Evolutionary conservation across 2,797 vertebrate species (phyloP).

Genomic region (Parauchenoglanis punctatus): DNA sequence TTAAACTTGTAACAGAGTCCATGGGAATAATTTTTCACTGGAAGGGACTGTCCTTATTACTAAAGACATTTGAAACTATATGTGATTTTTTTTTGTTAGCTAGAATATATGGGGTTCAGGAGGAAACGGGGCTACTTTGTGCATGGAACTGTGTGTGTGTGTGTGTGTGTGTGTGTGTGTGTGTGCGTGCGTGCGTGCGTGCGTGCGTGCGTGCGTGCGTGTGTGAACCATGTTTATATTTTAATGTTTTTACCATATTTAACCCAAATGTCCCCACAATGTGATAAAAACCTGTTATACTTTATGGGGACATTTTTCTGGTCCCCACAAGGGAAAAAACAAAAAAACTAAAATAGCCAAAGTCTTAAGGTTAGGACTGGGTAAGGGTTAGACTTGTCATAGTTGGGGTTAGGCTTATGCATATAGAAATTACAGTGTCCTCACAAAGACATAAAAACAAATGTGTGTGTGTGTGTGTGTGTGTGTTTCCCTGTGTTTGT

Average conservation of each 20-base stretch:
- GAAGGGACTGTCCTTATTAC: neutral
- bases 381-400: too few relatives aligned
- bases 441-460: too few relatives aligned
- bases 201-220: conserved; percentile 47
- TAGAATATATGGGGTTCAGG: neutral
- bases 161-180: conserved; percentile 32
- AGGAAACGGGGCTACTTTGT: neutral
- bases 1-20: neutral
- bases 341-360: too few relatives aligned
- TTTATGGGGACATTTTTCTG: too few relatives aligned
- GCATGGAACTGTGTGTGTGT: conserved; percentile 11
- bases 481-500: conserved; percentile 44
- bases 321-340: too few relatives aligned
- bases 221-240: neutral
- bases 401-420: too few relatives aligned
- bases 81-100: neutral
- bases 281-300: too few relatives aligned
- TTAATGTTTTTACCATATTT: too few relatives aligned
- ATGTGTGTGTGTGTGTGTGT: conserved; percentile 48
- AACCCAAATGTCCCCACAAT: too few relatives aligned
- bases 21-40: neutral
- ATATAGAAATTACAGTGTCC: too few relatives aligned
- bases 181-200: conserved; percentile 22
- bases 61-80: neutral
- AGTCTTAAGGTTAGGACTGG: too few relatives aligned